phyloP scores from a whole-genome alignment of 2,113 vertebrate genomes.

The Otis tarda region DNA sequence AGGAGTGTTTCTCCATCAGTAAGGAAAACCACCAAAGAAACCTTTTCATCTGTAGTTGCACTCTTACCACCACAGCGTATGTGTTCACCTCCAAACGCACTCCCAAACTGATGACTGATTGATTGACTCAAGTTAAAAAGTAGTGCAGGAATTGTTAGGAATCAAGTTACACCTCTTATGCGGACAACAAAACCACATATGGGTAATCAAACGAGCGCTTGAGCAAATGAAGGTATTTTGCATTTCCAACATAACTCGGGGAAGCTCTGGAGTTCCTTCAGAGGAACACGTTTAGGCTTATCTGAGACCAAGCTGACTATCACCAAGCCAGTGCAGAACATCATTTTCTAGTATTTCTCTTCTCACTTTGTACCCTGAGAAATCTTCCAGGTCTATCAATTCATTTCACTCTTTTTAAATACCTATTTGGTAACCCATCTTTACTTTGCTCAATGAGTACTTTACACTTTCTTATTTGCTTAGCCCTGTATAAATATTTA shows the following conservation, averaged over 20 bases:
- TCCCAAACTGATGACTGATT: neutral
- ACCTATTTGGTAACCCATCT: neutral
- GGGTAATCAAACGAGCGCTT: neutral
- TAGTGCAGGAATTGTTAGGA: neutral
- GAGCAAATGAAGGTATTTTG: neutral
- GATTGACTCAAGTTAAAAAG: neutral
- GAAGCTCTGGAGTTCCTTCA: neutral
- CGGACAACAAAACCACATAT: neutral
- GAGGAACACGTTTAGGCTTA: neutral
- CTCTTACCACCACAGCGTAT: neutral
- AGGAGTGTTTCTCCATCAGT: fast-evolving
- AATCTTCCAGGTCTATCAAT: neutral
- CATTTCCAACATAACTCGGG: fast-evolving
- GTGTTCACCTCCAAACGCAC: neutral
- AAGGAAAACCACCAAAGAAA: fast-evolving
- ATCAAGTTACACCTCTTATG: neutral
- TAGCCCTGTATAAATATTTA: neutral
- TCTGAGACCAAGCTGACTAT: neutral
- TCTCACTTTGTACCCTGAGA: neutral
- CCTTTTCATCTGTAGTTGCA: fast-evolving
- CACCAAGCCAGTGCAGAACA: neutral
- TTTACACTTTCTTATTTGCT: neutral
- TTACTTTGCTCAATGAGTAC: neutral
- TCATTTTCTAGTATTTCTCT: neutral
- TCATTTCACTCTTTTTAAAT: neutral